A percentile compares a stretch with the other conserved stretches of the same genome.
phyloP scores from a whole-genome alignment of 2,113 vertebrate genomes.

The Odocoileus hemionus region DNA sequence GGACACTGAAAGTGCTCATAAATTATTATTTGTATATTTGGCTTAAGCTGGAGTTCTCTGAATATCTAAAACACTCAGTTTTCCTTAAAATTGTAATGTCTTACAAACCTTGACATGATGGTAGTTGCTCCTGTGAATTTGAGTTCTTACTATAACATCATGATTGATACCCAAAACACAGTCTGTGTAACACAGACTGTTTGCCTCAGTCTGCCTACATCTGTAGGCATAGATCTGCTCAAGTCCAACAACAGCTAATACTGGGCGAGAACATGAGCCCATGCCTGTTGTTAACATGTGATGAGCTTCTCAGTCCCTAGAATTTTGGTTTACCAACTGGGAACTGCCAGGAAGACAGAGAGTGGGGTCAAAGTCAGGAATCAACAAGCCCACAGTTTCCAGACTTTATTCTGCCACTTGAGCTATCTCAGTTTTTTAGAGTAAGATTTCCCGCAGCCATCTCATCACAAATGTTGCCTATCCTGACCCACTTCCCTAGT shows the following conservation, averaged over 20 bases:
- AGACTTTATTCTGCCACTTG: no score
- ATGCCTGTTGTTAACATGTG: rapidly evolving
- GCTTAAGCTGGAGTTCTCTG: not conserved
- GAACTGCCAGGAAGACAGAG: not conserved
- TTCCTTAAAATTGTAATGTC: not conserved
- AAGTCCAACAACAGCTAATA: not conserved
- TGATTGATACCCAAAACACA: not conserved
- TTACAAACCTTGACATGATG: not conserved
- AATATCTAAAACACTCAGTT: not conserved
- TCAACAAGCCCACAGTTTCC: not conserved
- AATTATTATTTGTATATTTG: not conserved
- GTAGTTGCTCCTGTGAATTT: not conserved
- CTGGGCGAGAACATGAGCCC: no score
- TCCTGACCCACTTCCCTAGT: not conserved
- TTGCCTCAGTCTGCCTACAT: no score
- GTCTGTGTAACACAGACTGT: no score
- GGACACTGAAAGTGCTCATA: not conserved
- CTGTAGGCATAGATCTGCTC: not conserved
- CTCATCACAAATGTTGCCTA: rapidly evolving
- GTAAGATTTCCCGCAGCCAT: not conserved
- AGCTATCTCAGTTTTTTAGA: not conserved
- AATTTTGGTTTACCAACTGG: not conserved
- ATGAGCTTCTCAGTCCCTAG: not conserved
- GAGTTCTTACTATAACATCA: not conserved
- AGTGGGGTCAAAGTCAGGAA: not conserved